These are phyloP conservation scores for Stigmatopora argus DNA, from an alignment of 2,113 vertebrate genomes.

Conservation along the genomic window DNA sequence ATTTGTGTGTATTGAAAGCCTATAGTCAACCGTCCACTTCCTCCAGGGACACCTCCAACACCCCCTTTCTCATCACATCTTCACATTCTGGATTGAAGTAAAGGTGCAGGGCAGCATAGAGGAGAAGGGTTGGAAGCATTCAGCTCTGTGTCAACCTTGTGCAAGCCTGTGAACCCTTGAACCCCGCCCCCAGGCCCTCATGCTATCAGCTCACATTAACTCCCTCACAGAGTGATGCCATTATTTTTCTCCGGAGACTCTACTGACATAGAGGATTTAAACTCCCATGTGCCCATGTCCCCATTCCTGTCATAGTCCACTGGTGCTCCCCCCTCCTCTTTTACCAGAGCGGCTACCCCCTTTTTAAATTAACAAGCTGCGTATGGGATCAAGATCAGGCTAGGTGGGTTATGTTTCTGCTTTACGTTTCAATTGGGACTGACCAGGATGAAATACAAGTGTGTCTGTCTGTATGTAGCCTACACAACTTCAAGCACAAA, in stretches of 20 bases:
- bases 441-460: neutral
- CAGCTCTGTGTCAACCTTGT: conserved; percentile 83
- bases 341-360: conserved; percentile 37
- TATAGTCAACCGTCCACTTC: conserved; percentile 31
- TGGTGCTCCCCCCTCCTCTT: conserved; percentile 49
- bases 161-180: conserved; percentile 72
- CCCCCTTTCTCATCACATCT: conserved; percentile 38
- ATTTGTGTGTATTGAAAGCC: conserved; percentile 11
- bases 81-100: conserved; percentile 37
- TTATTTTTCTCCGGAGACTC: conserved; percentile 84
- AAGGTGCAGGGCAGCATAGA: conserved; percentile 28
- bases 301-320: conserved; percentile 73
- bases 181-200: conserved; percentile 75
- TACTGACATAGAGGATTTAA: conserved; percentile 77
- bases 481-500: conserved; percentile 21
- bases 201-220: conserved; percentile 86
- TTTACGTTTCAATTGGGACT: conserved; percentile 43
- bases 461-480: conserved; percentile 6
- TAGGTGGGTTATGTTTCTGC: conserved; percentile 44
- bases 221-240: conserved; percentile 78
- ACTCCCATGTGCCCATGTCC: conserved; percentile 69
- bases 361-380: conserved; percentile 31
- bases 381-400: conserved; percentile 28
- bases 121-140: conserved; percentile 55
- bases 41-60: conserved; percentile 18